A percentile compares a stretch with the other conserved stretches of the same genome.
Evolutionary conservation across 2,113 vertebrate species (phyloP).

Genomic region (Gymnobelideus leadbeateri): DNA sequence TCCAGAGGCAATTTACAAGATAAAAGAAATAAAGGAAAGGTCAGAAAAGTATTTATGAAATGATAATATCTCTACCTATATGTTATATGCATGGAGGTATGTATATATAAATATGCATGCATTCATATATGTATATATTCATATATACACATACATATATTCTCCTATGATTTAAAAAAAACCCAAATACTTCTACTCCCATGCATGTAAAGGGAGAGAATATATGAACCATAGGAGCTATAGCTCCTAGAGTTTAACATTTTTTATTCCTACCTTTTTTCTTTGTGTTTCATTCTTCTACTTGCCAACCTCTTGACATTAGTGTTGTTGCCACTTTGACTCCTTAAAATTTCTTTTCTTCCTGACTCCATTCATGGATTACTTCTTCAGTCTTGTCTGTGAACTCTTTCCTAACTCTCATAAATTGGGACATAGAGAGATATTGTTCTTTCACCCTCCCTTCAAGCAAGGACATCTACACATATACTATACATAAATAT

Average conservation of each 20-base stretch:
- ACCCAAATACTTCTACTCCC: neutral
- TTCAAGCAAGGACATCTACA: neutral
- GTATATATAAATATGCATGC: no score
- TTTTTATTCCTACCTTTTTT: neutral
- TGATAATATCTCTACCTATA: no score
- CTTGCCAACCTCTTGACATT: neutral
- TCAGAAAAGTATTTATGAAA: neutral
- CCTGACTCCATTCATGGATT: neutral
- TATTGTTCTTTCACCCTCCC: neutral
- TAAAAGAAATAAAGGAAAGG: neutral
- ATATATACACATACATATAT: neutral
- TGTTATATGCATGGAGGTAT: no score
- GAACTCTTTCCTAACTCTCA: neutral
- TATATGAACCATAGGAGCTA: neutral
- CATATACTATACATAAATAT: no score
- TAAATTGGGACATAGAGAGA: neutral
- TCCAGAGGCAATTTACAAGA: neutral
- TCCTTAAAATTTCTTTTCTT: neutral
- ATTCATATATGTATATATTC: no score
- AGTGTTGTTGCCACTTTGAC: neutral
- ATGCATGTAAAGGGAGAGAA: neutral
- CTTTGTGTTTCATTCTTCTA: neutral
- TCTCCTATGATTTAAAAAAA: neutral
- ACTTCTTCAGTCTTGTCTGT: neutral
- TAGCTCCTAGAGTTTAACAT: neutral